Base-by-base conservation (phyloP, 2,888 invertebrate genomes). In the Temnothorax unifasciatus region DNA sequence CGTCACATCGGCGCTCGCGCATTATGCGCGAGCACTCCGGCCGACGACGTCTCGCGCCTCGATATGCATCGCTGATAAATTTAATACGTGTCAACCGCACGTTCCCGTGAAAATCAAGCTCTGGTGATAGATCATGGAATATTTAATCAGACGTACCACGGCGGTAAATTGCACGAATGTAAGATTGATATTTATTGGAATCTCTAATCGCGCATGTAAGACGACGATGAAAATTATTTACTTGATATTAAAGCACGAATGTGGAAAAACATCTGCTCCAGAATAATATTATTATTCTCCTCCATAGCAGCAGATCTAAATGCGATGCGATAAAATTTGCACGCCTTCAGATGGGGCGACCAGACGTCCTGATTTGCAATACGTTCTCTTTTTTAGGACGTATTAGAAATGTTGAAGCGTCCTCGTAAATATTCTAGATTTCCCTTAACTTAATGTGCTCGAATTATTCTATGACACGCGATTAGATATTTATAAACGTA, bases 61-160 rank as follows among this genome's bases (percentile, higher is more conserved):
- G 71, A 79, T 71, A 57, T 54, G 77, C 71, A 44, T 25, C 57
- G 79, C 71, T 79, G 79, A 79, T 79, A 79, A 79, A 79, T 79
- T 79, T 71, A 79, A 79, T 79, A 79, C 79, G 47, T 71, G 79
- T 79, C 79, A 79, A 57, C 73, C 44, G 47, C 79, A 79, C 57
- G 29, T 71, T 73, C 18, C 29, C 57, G 41, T 69, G 79, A 71
- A 79, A 79, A 79, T 79, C 79, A 79, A 44, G 21, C 6, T 57
- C 6, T 57, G 57, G 59, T 71, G 79, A 57, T 79, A 18, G 73
- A 79, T 79, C 73, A 59, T 59, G 47, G 18, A 57, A 79, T 57
- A 71, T 79, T 79, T 79, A 52, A 79, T 79, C 44, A 44, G 41
- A 69, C 25, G 59, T 44, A 57, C 44, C 52, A 8, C 44, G 34